These are phyloP conservation scores for Drosophila murphyi DNA, from an alignment of 1,140 invertebrate genomes.

Conservation along the genomic window DNA sequence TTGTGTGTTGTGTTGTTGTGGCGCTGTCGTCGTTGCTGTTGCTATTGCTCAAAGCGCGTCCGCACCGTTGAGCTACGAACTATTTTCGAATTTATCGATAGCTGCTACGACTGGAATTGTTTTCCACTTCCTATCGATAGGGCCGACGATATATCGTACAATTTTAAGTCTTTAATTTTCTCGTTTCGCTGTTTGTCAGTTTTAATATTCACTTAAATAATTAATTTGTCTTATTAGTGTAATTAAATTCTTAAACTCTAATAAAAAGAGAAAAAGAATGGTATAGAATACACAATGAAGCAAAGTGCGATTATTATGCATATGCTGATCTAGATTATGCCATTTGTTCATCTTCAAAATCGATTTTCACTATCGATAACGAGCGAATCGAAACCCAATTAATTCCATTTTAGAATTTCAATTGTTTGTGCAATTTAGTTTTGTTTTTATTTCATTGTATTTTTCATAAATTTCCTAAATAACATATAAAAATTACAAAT, in stretches of 20 bases:
- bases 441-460: no score
- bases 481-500: no score
- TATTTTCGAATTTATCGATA: slow-evolving; percentile 7
- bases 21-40: slow-evolving; percentile 50
- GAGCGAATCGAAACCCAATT: not conserved
- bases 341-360: not conserved
- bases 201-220: no score
- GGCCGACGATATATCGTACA: not conserved
- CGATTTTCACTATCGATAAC: not conserved
- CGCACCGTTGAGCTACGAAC: slow-evolving; percentile 14
- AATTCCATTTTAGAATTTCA: no score
- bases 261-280: no score
- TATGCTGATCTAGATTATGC: not conserved
- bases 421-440: no score
- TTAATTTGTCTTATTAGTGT: no score
- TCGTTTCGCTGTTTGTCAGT: no score
- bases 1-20: slow-evolving; percentile 45
- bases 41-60: slow-evolving; percentile 43
- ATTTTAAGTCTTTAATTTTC: not conserved
- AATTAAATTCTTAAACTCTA: no score
- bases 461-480: no score
- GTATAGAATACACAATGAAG: not conserved
- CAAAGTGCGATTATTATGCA: not conserved
- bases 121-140: not conserved
- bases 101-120: not conserved